Evolutionary conservation across 2,113 vertebrate species (phyloP).

Genomic region (Geococcyx californianus): DNA sequence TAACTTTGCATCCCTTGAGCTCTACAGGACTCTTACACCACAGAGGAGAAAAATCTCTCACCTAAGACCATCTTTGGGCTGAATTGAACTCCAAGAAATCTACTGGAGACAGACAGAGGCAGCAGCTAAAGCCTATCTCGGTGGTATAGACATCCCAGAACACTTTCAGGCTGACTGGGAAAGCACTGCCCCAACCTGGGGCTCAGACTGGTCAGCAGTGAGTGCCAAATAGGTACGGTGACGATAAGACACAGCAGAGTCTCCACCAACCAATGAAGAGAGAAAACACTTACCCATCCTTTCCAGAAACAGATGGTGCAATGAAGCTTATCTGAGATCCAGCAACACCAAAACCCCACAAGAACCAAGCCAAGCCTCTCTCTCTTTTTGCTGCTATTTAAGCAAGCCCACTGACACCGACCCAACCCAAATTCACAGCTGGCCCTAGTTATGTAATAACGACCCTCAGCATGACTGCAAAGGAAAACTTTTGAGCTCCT

Average conservation of each 20-base stretch:
- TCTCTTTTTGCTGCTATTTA: neutral
- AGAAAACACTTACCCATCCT: neutral
- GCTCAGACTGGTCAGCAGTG: neutral
- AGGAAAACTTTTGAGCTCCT: neutral
- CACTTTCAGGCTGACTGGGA: neutral
- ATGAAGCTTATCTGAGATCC: fast-evolving
- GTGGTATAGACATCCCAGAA: neutral
- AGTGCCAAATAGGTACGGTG: neutral
- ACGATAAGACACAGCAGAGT: neutral
- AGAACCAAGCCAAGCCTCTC: neutral
- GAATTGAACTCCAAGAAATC: neutral
- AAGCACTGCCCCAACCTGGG: neutral
- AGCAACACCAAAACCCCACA: neutral
- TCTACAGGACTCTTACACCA: neutral
- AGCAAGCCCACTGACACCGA: neutral
- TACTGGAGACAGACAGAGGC: neutral
- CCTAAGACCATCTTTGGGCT: neutral
- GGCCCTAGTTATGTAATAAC: neutral
- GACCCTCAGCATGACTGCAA: neutral
- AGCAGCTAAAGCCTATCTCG: neutral
- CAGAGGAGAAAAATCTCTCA: neutral
- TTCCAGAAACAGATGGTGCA: neutral
- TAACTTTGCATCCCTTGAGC: neutral
- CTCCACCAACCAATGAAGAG: fast-evolving
- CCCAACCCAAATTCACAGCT: neutral